Base-by-base conservation (phyloP, 2,888 invertebrate genomes). In the Andrena bicolor region DNA sequence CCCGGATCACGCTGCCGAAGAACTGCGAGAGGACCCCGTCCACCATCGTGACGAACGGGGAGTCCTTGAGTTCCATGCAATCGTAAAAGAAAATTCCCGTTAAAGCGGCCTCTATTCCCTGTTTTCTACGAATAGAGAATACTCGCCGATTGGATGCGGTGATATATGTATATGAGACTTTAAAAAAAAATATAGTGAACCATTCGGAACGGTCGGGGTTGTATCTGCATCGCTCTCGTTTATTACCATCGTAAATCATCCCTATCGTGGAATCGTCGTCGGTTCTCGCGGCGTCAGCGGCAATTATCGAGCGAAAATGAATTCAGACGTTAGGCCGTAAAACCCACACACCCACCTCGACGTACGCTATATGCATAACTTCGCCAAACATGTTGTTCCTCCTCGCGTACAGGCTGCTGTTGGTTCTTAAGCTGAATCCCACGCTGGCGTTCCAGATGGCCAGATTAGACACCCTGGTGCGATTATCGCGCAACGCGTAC, bases 401-500 rank as follows among this genome's bases (percentile, higher is more conserved):
- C 13, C 90, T 87, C 4, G 64, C 77, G 81, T 90, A 90, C 3
- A 92, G 63, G n/a, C 82, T 84, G 0, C 60, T 30, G 0, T 73
- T 76, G 8, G 82, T 83, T 0, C 1, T 41, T 3, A 79, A 68
- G 6, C 58, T 61, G 0, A 89, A 2, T n/a, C 82, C 84, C n/a
- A 49, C 58, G 8, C 68, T 35, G 0, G 60, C 6, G 6, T 58
- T 73, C 92, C 92, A 92, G 0, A 56, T 75, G 2, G 90, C 92
- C 35, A 90, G 68, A 20, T 83, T 53, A 0, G 71, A 75, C 0
- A 72, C 78, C 61, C 83, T 81, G n/a, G 90, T 90, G 1, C 60
- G 32, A 53, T 91, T 88, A 1, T 84, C 81, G 2, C 74, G 63
- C 1, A 90, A 6, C 6, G 90, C 72, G 76, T 91, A 93, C 91